phyloP scores from a whole-genome alignment of 2,113 vertebrate species.

The Eurystomus gularis region DNA sequence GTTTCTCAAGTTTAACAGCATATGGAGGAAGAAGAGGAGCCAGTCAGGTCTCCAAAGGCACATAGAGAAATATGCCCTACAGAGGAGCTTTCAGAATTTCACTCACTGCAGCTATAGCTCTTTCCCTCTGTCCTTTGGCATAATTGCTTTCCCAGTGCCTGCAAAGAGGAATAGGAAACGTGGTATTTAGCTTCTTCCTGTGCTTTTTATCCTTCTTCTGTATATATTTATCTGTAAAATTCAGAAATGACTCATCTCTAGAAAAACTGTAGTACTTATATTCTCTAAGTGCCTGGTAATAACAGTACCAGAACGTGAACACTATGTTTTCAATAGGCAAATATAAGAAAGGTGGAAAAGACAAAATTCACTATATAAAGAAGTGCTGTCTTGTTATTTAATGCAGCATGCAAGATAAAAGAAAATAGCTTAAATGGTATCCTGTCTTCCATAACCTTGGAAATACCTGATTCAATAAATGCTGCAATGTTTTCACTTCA shows the following conservation, averaged over 20 bases:
- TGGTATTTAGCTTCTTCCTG: background rate
- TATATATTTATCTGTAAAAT: background rate
- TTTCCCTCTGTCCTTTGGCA: background rate
- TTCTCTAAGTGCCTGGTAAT: background rate
- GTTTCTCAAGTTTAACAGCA: background rate
- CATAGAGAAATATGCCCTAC: background rate
- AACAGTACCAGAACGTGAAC: background rate
- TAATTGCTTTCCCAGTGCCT: background rate
- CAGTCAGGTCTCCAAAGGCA: background rate
- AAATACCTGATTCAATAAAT: background rate
- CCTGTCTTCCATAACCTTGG: background rate
- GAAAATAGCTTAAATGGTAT: background rate
- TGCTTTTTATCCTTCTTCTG: background rate
- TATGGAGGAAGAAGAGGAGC: background rate
- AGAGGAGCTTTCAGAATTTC: background rate
- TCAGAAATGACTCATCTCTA: background rate
- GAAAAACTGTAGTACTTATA: background rate
- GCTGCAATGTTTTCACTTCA: background rate
- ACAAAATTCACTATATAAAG: slow-evolving; percentile 6
- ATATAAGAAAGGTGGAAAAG: background rate
- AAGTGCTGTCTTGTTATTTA: slow-evolving; percentile 22
- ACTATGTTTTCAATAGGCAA: background rate
- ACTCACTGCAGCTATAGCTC: background rate
- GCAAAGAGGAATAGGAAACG: background rate
- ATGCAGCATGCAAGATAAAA: background rate